Conservation (phyloP, 2,797 vertebrate species). For the Poliocrania exsul region DNA sequence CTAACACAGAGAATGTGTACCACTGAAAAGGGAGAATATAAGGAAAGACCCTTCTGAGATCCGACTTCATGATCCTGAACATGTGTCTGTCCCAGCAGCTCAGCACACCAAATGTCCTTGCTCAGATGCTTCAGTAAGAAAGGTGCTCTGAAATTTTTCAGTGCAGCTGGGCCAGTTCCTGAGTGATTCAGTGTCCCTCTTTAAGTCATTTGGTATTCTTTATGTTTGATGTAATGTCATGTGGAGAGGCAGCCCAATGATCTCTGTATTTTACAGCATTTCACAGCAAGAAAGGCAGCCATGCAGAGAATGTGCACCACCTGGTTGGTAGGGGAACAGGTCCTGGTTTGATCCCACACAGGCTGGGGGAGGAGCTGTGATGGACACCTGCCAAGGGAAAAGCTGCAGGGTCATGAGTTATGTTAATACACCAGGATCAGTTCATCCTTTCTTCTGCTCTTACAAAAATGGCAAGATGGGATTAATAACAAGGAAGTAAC, state of each 20-base stretch:
- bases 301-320: background rate
- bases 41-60: background rate
- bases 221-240: background rate
- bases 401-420: background rate
- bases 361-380: background rate
- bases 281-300: background rate
- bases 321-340: background rate
- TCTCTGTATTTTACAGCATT: background rate
- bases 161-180: background rate
- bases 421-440: background rate
- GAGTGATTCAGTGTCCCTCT: background rate
- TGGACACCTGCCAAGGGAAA: background rate
- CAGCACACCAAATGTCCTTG: background rate
- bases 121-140: background rate
- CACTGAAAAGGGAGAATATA: background rate
- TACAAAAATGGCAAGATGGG: background rate
- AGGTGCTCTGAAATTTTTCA: background rate
- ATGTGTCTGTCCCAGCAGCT: background rate
- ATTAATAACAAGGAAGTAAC: background rate
- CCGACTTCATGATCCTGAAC: background rate
- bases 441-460: background rate
- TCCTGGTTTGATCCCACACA: background rate
- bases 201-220: background rate
- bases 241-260: background rate
- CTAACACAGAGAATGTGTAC: background rate